Evolutionary conservation across 1,140 invertebrate genomes (phyloP).

Genomic region (Drosophila littoralis): DNA sequence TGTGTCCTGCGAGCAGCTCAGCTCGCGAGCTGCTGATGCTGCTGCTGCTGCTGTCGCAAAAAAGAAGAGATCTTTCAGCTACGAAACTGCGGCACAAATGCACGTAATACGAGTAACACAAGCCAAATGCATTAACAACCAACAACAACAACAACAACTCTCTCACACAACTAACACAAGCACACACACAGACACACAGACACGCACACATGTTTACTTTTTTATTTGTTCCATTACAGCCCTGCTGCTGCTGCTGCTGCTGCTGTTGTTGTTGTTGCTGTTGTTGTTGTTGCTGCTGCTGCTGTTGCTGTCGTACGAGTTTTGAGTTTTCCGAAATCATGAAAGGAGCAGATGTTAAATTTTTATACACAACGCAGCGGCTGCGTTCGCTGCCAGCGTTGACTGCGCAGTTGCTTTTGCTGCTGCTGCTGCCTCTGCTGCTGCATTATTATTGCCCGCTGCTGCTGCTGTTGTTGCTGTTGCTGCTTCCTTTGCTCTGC

Average conservation of each 20-base stretch:
- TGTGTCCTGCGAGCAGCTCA: conserved; percentile 31
- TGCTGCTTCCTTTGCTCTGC: conserved; percentile 39
- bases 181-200: conserved; percentile 8
- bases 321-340: conserved; percentile 84
- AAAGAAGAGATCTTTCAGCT: conserved; percentile 42
- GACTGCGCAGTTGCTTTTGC: conserved; percentile 26
- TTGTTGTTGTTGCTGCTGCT: conserved; percentile 36
- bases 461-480: conserved; percentile 48
- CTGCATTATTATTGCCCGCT: conserved; percentile 64
- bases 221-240: conserved; percentile 76
- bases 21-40: neutral
- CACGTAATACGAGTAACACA: conserved; percentile 79
- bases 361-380: conserved; percentile 70
- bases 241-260: conserved; percentile 50
- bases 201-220: conserved; percentile 47
- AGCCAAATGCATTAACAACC: conserved; percentile 80
- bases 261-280: conserved; percentile 15
- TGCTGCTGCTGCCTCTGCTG: conserved; percentile 39
- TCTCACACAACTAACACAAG: conserved; percentile 31
- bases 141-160: conserved; percentile 40
- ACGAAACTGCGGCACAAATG: conserved; percentile 63
- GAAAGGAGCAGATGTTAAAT: conserved; percentile 84
- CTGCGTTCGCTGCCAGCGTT: conserved; percentile 21
- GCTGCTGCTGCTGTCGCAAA: neutral
- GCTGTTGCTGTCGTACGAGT: conserved; percentile 68